phyloP scores from a whole-genome alignment of 2,797 vertebrate genomes.

The Etheostoma nigrum region DNA sequence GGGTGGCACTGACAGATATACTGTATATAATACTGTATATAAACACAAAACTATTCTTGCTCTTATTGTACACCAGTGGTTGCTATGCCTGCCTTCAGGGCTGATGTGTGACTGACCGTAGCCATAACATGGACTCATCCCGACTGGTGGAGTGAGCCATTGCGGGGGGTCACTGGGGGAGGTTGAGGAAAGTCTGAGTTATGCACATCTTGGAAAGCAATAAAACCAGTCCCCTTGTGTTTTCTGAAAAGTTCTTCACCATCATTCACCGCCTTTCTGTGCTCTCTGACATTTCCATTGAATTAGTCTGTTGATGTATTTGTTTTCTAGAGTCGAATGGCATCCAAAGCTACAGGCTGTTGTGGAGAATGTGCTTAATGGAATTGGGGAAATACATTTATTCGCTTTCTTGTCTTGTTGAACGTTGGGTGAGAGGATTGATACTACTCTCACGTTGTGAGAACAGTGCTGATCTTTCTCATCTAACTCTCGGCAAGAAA shows the following conservation, averaged over 20 bases:
- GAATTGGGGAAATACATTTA: neutral
- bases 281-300: constrained; percentile 26
- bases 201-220: constrained; percentile 47
- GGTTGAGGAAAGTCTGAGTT: constrained; percentile 68
- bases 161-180: constrained; percentile 44
- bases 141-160: constrained; percentile 44
- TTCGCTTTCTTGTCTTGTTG: neutral
- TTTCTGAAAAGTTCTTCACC: constrained; percentile 32
- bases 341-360: neutral
- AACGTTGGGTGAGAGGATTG: neutral
- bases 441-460: neutral
- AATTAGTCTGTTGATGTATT: neutral
- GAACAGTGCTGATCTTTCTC: neutral
- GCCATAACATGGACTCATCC: constrained; percentile 70
- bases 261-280: neutral
- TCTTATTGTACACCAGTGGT: constrained; percentile 51
- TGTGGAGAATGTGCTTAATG: neutral
- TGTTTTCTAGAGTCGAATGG: constrained; percentile 2
- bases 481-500: neutral
- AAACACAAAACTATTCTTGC: constrained; percentile 68
- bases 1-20: constrained; percentile 43
- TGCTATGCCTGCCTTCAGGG: constrained; percentile 46
- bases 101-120: constrained; percentile 62
- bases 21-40: constrained; percentile 9
- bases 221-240: constrained; percentile 22